Conservation (phyloP, 2,797 vertebrate genomes). For the Eulemur albifrons region DNA sequence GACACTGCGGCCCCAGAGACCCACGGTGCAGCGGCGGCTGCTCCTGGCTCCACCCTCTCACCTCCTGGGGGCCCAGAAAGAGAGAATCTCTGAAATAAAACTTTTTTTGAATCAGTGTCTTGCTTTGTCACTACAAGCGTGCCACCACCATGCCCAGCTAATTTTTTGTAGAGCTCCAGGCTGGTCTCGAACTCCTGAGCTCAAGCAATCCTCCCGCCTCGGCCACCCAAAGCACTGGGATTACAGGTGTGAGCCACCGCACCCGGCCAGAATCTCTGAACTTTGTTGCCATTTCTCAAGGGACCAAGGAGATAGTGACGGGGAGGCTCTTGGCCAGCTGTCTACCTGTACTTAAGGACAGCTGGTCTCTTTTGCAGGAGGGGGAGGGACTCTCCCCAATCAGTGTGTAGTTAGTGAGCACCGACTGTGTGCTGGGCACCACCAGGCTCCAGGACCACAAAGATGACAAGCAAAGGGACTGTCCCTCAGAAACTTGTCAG, state of each 20-base stretch:
- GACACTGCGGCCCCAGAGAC: too few relatives aligned
- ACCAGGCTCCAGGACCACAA: neutral
- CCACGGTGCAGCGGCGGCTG: too few relatives aligned
- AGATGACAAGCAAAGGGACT: neutral
- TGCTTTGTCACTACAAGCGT: too few relatives aligned
- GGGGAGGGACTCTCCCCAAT: neutral
- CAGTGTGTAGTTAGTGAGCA: neutral
- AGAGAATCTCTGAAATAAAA: neutral
- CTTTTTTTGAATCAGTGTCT: too few relatives aligned
- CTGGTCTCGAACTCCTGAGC: too few relatives aligned
- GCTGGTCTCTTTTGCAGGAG: neutral
- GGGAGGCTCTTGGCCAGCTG: neutral
- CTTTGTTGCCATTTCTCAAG: neutral
- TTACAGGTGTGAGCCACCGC: too few relatives aligned
- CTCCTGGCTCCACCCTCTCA: neutral
- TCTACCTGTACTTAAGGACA: neutral
- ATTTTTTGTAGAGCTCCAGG: too few relatives aligned
- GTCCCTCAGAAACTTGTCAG: neutral
- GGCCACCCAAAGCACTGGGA: too few relatives aligned
- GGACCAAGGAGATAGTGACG: neutral
- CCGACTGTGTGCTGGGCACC: neutral
- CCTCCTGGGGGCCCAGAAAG: neutral
- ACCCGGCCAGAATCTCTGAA: rapidly evolving
- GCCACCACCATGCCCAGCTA: too few relatives aligned
- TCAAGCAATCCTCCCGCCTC: too few relatives aligned